These are phyloP conservation scores for Xyrauchen texanus DNA, from an alignment of 2,113 vertebrate genomes.

Conservation along the genomic window DNA sequence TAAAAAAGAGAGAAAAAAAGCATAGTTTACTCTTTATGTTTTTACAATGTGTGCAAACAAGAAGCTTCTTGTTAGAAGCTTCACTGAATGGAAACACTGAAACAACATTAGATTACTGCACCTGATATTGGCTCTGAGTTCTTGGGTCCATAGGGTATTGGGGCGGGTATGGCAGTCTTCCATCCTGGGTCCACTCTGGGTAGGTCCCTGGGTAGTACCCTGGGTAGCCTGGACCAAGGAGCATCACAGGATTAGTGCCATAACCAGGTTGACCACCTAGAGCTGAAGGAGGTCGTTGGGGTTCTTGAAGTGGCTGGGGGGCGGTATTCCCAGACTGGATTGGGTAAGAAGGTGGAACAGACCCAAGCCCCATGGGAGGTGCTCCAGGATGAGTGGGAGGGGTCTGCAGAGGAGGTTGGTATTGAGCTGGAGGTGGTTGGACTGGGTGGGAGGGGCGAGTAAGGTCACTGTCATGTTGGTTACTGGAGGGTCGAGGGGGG, in stretches of 20 bases:
- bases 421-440: constrained; percentile 53
- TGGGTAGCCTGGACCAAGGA: constrained; percentile 64
- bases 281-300: constrained; percentile 74
- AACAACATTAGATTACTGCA: constrained; percentile 55
- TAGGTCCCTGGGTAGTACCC: constrained; percentile 76
- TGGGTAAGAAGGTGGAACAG: constrained; percentile 55
- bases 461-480: constrained; percentile 22
- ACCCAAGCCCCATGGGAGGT: constrained; percentile 5
- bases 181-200: constrained; percentile 73
- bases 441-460: constrained; percentile 41
- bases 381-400: constrained; percentile 49
- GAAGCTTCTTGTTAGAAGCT: not conserved
- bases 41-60: too few relatives aligned
- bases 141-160: constrained; percentile 81
- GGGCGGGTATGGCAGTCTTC: constrained; percentile 71
- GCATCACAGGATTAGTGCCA: constrained; percentile 61
- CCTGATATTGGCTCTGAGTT: constrained; percentile 85
- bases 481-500: constrained; percentile 51
- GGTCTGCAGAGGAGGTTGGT: constrained; percentile 45
- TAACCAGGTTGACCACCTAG: constrained; percentile 76
- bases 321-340: constrained; percentile 58
- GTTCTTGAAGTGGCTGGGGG: constrained; percentile 66
- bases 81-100: not conserved
- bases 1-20: too few relatives aligned
- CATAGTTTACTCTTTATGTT: too few relatives aligned